Base-by-base conservation (phyloP, 2,797 vertebrate species). In the Micromesistius poutassou region DNA sequence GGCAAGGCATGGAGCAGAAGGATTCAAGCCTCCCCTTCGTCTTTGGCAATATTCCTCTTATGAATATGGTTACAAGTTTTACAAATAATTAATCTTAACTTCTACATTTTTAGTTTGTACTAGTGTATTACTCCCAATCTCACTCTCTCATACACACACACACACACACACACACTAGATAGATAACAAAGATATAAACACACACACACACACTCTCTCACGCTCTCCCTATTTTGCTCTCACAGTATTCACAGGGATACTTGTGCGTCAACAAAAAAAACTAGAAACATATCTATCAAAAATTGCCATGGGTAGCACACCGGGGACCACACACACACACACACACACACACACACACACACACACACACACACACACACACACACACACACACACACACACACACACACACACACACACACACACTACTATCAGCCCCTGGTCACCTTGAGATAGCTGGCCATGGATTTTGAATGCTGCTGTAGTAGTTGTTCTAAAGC, bases 1-100 rank as follows among this genome's bases (percentile, higher is more conserved):
- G 90, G 90, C 87, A 25, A 62, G 55, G 22, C n/a, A n/a, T 25
- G 22, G 22, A 22, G 46, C 46, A 19, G 46, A 89, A 25, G 78
- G 84, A 74, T 72, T 83, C 78, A 84, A 75, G 75, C 79, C 73
- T 46, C 71, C 78, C 86, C 78, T 87, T 86, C 74, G 78, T 50
- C 40, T 42, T 42, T 16, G 83, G 76, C 82, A 80, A 50, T 50
- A 50, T 50, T 50, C 55, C 22, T 62, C 22, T 62, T 16, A 13
- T 42, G 40, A 42, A 62, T 62, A 62, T 62, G 22, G 55, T 62
- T 62, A 25, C 46, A 50, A 62, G 22, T 13, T 40, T 13, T 55
- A 22, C 22, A 68, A 68, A 68, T 68, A 6, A 68, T 30, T 68
- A 9, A 28, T 28, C n/a, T 68, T 10, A 68, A 68, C 9, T 25